These are phyloP conservation scores for Cepaea hortensis DNA, from an alignment of 2,888 invertebrate species.

Conservation along the genomic window DNA sequence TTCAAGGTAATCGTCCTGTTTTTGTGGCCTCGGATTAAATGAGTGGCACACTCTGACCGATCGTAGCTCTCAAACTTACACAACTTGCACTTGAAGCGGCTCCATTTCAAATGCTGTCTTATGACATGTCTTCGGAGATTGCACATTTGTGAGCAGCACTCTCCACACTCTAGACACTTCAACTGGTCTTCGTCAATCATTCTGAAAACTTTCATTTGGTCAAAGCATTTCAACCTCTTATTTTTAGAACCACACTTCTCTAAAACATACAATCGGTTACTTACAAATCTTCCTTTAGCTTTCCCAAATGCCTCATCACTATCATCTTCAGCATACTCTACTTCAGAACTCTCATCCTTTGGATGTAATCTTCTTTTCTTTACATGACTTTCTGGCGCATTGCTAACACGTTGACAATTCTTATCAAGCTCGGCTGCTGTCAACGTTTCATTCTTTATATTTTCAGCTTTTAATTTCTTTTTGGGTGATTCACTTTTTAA, in stretches of 20 bases:
- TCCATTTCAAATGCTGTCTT: conserved; percentile 82
- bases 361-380: background rate
- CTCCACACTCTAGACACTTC: conserved; percentile 69
- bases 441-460: background rate
- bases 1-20: conserved; percentile 44
- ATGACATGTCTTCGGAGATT: conserved; percentile 87
- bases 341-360: background rate
- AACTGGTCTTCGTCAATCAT: conserved; percentile 9
- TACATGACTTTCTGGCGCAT: background rate
- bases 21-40: conserved; percentile 63
- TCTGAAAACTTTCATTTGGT: conserved; percentile 15
- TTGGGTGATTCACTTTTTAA: background rate
- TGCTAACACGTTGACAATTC: background rate
- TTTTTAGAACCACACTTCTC: conserved; percentile 17
- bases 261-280: conserved; percentile 35
- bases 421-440: background rate
- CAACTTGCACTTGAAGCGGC: conserved; percentile 85
- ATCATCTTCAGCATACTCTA: conserved; percentile 22
- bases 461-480: background rate
- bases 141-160: conserved; percentile 78
- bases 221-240: conserved; percentile 23
- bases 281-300: conserved; percentile 31
- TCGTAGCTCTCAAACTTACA: conserved; percentile 80
- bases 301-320: conserved; percentile 26
- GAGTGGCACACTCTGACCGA: conserved; percentile 66